Base-by-base conservation (phyloP, 2,113 vertebrate species). In the Centropristis striata region DNA sequence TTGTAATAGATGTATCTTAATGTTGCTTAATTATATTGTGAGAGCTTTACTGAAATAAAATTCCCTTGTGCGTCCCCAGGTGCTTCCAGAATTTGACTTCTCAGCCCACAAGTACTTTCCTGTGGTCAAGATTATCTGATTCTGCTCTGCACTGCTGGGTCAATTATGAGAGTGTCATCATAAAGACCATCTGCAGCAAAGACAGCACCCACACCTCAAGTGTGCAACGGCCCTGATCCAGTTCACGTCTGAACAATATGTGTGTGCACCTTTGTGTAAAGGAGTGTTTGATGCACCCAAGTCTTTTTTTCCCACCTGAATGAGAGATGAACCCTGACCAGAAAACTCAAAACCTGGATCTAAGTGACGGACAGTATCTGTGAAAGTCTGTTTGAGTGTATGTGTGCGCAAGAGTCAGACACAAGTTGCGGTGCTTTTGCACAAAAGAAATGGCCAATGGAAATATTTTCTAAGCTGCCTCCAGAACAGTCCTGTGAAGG, bases 101-200 rank as follows among this genome's bases (percentile, higher is more conserved):
- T 98, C 97, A 2, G 96, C 97, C 83, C 98, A 99, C 93, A 99
- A 98, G 73, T 99, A 99, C 71, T 99, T 99, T 84, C 98, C 98
- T 54, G 94, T 99, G 85, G 98, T 99, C 87, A 99, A 99, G 92
- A 97, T 99, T 82, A 96, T 99, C 86, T 99, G 96, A 95, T 16
- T 16, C 51, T 46, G 8, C n/a, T 25, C 66, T 5, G 5, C 32
- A 46, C 39, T 18, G n/a, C n/a, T 10, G 3, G 1, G 51, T 39
- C 23, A 54, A 42, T 18, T 18, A 10, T 20, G n/a, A 25, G 39
- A 55, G 27, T 1, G 21, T 28, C 28, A n/a, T 27, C 25, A 9
- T 1, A 2, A 36, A 51, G 68, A 58, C 27, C 51, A 39, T 50
- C 72, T 69, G 23, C 66, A 0, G 3, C 27, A 42, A 63, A 59